Evolutionary conservation across 2,888 invertebrate species (phyloP).

Genomic region (Shargacucullia verbasci): DNA sequence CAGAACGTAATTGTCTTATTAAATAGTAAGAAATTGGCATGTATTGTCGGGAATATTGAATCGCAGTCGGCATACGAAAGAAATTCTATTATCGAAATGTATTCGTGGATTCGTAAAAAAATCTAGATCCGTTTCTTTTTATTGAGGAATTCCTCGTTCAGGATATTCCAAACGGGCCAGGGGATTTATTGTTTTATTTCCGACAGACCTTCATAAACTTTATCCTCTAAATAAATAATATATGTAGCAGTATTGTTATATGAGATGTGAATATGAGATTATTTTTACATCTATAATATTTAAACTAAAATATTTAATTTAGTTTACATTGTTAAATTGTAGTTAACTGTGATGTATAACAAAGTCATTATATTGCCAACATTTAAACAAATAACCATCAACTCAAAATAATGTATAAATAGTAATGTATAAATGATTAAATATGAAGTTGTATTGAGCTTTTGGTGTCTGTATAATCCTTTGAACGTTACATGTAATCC

Average conservation of each 20-base stretch:
- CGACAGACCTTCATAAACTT: conserved; percentile 59
- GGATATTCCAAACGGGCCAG: conserved; percentile 55
- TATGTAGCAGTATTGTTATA: neutral
- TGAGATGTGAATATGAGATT: too few species aligned
- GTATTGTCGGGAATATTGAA: conserved; percentile 28
- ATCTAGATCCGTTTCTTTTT: conserved; percentile 61
- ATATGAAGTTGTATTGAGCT: neutral
- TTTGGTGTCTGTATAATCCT: neutral
- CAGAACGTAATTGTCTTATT: conserved; percentile 15
- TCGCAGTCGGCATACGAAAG: conserved; percentile 18
- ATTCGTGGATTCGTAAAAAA: conserved; percentile 50
- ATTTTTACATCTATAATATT: too few species aligned
- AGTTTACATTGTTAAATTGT: too few species aligned
- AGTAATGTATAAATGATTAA: too few species aligned
- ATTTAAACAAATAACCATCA: neutral
- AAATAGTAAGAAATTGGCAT: conserved; percentile 25
- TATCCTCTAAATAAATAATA: conserved; percentile 39
- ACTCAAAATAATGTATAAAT: too few species aligned
- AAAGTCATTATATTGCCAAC: too few species aligned
- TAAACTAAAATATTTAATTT: too few species aligned
- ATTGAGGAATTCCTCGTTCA: conserved; percentile 60
- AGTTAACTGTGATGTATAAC: too few species aligned
- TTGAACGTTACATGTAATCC: conserved; percentile 39
- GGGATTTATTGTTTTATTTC: conserved; percentile 68
- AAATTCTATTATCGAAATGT: conserved; percentile 34